Evolutionary conservation across 2,113 vertebrate species (phyloP).

Genomic region (Mormoops blainvillei): DNA sequence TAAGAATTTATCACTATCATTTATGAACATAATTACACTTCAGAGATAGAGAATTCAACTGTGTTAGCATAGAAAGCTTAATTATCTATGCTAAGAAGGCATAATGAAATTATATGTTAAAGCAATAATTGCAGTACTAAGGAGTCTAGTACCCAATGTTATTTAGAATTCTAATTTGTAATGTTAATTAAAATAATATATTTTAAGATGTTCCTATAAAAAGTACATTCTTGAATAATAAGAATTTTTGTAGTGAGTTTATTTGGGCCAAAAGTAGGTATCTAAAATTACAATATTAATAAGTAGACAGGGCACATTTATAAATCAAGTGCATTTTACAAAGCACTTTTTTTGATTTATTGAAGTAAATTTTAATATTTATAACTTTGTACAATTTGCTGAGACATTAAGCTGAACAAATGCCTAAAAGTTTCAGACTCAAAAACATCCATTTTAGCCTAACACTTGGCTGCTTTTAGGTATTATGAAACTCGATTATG

Average conservation of each 20-base stretch:
- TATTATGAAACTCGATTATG: background rate
- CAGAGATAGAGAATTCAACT: conserved; percentile 15
- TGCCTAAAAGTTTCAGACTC: background rate
- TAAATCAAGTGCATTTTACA: background rate
- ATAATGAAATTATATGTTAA: conserved; percentile 62
- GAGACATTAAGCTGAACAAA: background rate
- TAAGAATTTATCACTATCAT: conserved; percentile 59
- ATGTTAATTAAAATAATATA: conserved; percentile 49
- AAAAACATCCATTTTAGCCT: background rate
- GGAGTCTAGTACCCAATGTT: conserved; percentile 23
- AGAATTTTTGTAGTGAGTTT: background rate
- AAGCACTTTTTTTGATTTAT: background rate
- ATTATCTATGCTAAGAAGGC: conserved; percentile 53
- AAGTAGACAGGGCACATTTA: background rate
- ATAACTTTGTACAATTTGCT: background rate
- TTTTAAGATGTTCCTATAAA: conserved; percentile 24
- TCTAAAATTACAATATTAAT: conserved; percentile 15
- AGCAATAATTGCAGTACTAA: conserved; percentile 54
- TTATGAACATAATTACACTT: conserved; percentile 62
- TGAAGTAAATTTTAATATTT: conserved; percentile 1
- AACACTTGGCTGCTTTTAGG: background rate
- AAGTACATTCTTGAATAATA: background rate
- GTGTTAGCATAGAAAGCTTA: conserved; percentile 43
- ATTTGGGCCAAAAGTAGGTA: background rate
- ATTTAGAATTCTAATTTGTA: conserved; percentile 41